Conservation (phyloP, 2,797 vertebrate genomes). For the Acrossocheilus wenchowensis region DNA sequence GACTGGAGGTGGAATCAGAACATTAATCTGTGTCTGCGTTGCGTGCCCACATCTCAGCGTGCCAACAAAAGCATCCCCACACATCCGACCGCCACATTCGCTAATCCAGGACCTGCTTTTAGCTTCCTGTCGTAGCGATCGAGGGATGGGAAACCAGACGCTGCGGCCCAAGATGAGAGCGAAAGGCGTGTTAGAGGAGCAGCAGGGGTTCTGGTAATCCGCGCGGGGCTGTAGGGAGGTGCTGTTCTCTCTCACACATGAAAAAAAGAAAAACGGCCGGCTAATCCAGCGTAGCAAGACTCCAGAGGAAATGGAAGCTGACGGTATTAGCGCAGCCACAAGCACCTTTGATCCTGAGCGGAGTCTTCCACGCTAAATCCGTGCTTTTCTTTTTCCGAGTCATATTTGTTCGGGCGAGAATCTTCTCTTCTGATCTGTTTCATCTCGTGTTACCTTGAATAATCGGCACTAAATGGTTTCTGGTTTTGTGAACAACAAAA, state of each 20-base stretch:
- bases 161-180: conserved; percentile 1
- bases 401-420: conserved; percentile 28
- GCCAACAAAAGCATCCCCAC: conserved; percentile 21
- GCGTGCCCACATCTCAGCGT: neutral
- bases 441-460: conserved; percentile 32
- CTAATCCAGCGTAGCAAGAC: conserved; percentile 73
- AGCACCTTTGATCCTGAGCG: conserved; percentile 68
- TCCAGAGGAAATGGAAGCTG: conserved; percentile 70
- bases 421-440: conserved; percentile 38
- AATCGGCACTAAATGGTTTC: conserved; percentile 25
- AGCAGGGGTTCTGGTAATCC: conserved; percentile 48
- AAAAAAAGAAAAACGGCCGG: conserved; percentile 63
- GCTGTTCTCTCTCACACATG: conserved; percentile 62
- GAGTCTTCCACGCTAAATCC: conserved; percentile 62
- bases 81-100: neutral
- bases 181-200: conserved; percentile 23
- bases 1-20: conserved; percentile 5
- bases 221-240: conserved; percentile 48
- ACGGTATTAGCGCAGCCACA: conserved; percentile 69
- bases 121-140: neutral
- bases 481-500: conserved; percentile 24
- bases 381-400: conserved; percentile 47
- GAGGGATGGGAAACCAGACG: conserved; percentile 8
- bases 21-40: neutral
- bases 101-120: conserved; percentile 8